Evolutionary conservation across 2,797 vertebrate species (phyloP), one percentile per base, ranked within the genome.

Genomic region (Botia kubotai): DNA sequence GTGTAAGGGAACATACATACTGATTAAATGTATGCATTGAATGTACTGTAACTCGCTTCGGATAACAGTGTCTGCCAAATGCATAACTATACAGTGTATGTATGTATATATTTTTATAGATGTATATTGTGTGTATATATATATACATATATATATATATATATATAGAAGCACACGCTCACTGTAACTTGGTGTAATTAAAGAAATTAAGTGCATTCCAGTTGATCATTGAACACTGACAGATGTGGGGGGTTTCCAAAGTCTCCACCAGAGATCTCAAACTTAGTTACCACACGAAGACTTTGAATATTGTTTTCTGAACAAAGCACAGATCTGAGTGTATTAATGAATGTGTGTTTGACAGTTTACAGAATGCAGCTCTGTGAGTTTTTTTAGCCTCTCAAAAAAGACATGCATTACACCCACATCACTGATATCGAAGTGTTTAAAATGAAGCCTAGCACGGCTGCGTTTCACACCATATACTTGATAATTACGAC

Each of bases 281-380:
- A 29, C 17, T 50, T 39, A n/a, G 55, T 21, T 10, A 46, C 43
- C 43, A 46, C 10, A 8, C 10, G 43, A 46, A 46, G 43, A 57
- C 19, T 21, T 57, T 21, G 6, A 57, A 57, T 58, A 11, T 58
- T 23, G 57, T 58, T 58, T 23, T 11, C 4, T 58, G 21, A 58
- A 23, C 10, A 58, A 23, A 58, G 21, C 11, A 58, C 21, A 58
- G 21, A 23, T 58, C 21, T 23, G 21, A 21, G n/a, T 21, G 0
- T 58, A 23, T 58, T 58, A 58, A 58, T 23, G 53, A 4, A 17
- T 55, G 53, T 6, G 16, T 55, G 73, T 86, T 26, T 87, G 88
- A 90, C 90, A 91, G 87, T 82, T 71, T 83, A 84, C 88, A 86
- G 73, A 89, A 89, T 85, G 85, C 87, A 68, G 17, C 77, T 83